These are phyloP conservation scores for Seriola aureovittata DNA, from an alignment of 2,113 vertebrate genomes.

Conservation along the genomic window DNA sequence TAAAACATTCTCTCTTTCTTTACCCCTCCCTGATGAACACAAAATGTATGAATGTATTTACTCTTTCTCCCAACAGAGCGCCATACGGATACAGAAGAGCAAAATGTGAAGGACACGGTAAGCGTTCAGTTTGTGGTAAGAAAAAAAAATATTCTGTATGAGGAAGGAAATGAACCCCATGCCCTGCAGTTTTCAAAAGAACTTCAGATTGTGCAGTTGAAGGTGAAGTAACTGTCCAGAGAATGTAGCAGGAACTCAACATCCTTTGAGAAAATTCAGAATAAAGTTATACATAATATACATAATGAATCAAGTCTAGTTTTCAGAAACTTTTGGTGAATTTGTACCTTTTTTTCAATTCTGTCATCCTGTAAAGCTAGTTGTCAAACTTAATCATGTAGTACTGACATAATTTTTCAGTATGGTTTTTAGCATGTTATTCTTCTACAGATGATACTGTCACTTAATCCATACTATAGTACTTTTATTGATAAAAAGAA, in stretches of 20 bases:
- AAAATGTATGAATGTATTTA: neutral
- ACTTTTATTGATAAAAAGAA: neutral
- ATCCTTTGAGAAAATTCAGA: neutral
- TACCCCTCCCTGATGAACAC: neutral
- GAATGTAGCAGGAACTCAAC: neutral
- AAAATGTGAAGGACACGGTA: slow-evolving; percentile 53
- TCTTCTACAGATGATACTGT: neutral
- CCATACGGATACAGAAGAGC: slow-evolving; percentile 2
- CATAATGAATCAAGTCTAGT: neutral
- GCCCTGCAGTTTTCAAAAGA: neutral
- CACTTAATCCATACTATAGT: neutral
- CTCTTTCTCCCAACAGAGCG: slow-evolving; percentile 49
- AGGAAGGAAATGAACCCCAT: neutral
- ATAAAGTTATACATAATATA: too few relatives aligned
- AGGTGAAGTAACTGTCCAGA: neutral
- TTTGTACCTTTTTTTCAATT: too few relatives aligned
- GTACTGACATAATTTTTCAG: neutral
- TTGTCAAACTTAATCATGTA: neutral
- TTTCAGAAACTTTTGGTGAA: neutral
- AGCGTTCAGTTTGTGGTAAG: neutral
- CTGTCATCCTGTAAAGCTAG: neutral
- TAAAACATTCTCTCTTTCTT: neutral
- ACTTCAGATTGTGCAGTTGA: neutral
- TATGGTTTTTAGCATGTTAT: neutral
- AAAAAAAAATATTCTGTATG: neutral